Conservation (phyloP, 1,140 invertebrate genomes). For the Eufriesea mexicana region DNA sequence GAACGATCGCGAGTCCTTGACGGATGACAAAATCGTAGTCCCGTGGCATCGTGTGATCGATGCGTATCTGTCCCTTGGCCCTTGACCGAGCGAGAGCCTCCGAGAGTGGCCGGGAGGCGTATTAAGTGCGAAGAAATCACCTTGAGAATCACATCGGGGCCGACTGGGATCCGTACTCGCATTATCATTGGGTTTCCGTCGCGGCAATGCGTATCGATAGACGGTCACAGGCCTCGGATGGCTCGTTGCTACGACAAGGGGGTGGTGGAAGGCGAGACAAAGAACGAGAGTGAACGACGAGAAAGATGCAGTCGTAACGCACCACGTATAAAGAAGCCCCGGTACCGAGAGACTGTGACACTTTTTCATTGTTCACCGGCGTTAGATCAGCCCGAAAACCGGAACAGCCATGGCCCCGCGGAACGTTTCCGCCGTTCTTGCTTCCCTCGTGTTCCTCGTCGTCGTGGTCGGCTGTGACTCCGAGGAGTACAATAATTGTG, state of each 20-base stretch:
- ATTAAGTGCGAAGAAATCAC: slow-evolving; percentile 30
- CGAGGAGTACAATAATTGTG: slow-evolving; percentile 64
- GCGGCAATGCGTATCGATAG: slow-evolving; percentile 37
- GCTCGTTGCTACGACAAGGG: slow-evolving; percentile 19
- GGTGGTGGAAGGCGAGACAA: slow-evolving; percentile 43
- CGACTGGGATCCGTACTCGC: slow-evolving; percentile 24
- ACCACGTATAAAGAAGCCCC: slow-evolving; percentile 71
- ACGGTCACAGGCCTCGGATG: slow-evolving; percentile 32
- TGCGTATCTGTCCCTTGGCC: slow-evolving; percentile 38
- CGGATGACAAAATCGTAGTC: slow-evolving; percentile 2
- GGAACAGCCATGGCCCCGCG: slow-evolving; percentile 42
- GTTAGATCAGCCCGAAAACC: slow-evolving; percentile 7
- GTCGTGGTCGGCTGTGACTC: not conserved
- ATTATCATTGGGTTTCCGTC: slow-evolving; percentile 58
- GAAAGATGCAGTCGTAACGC: slow-evolving; percentile 51
- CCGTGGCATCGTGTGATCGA: not conserved
- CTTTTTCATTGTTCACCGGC: slow-evolving; percentile 62
- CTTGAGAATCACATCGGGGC: slow-evolving; percentile 48
- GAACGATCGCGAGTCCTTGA: not conserved
- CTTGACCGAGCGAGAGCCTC: slow-evolving; percentile 32
- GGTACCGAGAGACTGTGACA: slow-evolving; percentile 56
- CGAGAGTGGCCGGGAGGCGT: not conserved
- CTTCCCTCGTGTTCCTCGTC: slow-evolving; percentile 11
- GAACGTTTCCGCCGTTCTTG: not conserved
- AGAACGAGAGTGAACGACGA: slow-evolving; percentile 50